A percentile compares a stretch with the other conserved stretches of the same genome.
These are phyloP conservation scores for Zygogramma bicolorata DNA, from an alignment of 2,888 invertebrate species.

Conservation along the genomic window DNA sequence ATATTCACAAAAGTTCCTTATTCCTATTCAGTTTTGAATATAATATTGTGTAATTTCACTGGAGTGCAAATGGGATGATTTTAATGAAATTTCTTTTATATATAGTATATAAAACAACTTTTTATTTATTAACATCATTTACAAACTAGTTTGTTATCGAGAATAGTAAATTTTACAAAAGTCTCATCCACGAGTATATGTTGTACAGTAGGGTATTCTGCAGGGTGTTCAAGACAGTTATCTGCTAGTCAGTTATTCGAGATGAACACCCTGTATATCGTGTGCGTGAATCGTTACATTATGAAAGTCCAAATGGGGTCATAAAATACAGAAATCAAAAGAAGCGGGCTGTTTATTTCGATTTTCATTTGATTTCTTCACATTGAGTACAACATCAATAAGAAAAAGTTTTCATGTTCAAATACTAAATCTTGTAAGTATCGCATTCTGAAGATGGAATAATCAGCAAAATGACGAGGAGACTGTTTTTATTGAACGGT, in stretches of 20 bases:
- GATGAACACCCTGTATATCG: slow-evolving; percentile 28
- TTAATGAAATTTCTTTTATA: slow-evolving; percentile 65
- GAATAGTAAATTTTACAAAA: slow-evolving; percentile 64
- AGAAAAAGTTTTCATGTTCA: too few relatives aligned
- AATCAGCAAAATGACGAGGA: too few relatives aligned
- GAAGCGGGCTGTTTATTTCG: background rate
- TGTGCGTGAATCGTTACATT: slow-evolving; percentile 59
- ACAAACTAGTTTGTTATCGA: slow-evolving; percentile 65
- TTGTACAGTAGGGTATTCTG: slow-evolving; percentile 18
- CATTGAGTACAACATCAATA: too few relatives aligned
- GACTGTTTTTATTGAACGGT: too few relatives aligned
- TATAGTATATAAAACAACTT: slow-evolving; percentile 68
- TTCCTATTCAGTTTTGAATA: background rate
- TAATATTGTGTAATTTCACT: slow-evolving; percentile 33
- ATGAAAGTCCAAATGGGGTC: slow-evolving; percentile 8
- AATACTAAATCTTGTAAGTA: too few relatives aligned
- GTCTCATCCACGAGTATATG: slow-evolving; percentile 54
- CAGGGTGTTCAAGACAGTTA: slow-evolving; percentile 13
- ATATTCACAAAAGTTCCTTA: background rate
- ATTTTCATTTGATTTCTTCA: slow-evolving; percentile 3
- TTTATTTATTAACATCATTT: slow-evolving; percentile 68
- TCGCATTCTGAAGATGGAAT: too few relatives aligned
- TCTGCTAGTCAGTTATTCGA: slow-evolving; percentile 3
- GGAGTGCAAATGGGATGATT: slow-evolving; percentile 52
- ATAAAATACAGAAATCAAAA: slow-evolving; percentile 1